A percentile compares a stretch with the other conserved stretches of the same genome.
Conservation (phyloP, 2,797 vertebrate genomes). For the Lophius americanus region DNA sequence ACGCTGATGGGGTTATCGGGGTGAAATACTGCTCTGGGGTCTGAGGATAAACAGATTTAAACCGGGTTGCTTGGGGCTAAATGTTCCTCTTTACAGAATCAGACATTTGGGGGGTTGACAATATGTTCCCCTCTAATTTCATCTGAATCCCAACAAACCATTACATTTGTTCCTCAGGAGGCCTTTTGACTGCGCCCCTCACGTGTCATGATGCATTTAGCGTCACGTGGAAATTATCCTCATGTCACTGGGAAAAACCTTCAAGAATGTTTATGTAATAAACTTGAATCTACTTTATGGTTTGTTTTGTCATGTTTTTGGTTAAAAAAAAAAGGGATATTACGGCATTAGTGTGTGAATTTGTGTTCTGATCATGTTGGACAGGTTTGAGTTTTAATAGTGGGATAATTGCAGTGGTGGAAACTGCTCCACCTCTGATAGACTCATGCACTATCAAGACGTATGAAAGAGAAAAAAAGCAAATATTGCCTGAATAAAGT, state of each 20-base stretch:
- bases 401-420: too few relatives aligned
- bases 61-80: slow-evolving; percentile 40
- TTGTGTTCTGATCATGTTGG: not conserved
- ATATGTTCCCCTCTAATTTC: slow-evolving; percentile 22
- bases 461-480: too few relatives aligned
- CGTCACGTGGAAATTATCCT: not conserved
- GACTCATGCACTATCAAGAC: too few relatives aligned
- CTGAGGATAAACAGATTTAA: slow-evolving; percentile 65
- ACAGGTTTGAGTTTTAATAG: too few relatives aligned
- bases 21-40: slow-evolving; percentile 59
- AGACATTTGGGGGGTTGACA: slow-evolving; percentile 35
- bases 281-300: not conserved
- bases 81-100: slow-evolving; percentile 59
- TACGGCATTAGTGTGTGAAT: not conserved
- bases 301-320: not conserved
- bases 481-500: too few relatives aligned
- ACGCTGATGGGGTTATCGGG: slow-evolving; percentile 61
- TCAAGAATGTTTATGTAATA: not conserved
- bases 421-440: too few relatives aligned
- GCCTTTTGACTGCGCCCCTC: slow-evolving; percentile 3
- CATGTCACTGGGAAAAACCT: not conserved
- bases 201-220: not conserved
- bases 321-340: not conserved
- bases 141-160: slow-evolving; percentile 47
- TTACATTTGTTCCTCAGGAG: slow-evolving; percentile 15